phyloP scores from a whole-genome alignment of 2,797 vertebrate species.

The Chromobotia macracanthus region DNA sequence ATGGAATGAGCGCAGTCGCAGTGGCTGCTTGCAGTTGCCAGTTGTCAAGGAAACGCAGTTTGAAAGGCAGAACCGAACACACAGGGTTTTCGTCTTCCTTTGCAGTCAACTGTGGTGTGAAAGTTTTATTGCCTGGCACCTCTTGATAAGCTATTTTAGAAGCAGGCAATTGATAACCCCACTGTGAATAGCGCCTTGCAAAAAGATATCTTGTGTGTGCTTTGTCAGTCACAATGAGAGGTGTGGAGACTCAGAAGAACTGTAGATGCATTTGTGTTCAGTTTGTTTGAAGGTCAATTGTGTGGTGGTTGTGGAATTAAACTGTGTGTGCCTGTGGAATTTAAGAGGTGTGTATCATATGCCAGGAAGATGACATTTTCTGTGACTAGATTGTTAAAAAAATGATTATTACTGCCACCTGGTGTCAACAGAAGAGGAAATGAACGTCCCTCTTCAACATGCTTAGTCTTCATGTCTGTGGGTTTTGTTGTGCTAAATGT shows the following conservation, averaged over 20 bases:
- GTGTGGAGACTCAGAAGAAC: constrained; percentile 16
- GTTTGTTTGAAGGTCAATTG: constrained; percentile 19
- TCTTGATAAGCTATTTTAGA: constrained; percentile 54
- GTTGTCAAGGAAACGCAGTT: constrained; percentile 61
- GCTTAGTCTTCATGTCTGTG: background rate
- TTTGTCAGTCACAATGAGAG: constrained; percentile 7
- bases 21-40: constrained; percentile 45
- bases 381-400: background rate
- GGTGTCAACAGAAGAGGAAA: constrained; percentile 30
- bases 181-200: constrained; percentile 28
- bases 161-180: constrained; percentile 30
- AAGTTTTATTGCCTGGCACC: constrained; percentile 49
- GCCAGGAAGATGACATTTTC: background rate
- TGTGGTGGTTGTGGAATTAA: constrained; percentile 3
- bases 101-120: constrained; percentile 44
- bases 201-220: constrained; percentile 32
- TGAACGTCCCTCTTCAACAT: too few relatives aligned
- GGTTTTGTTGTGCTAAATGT: constrained; percentile 26
- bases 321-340: background rate
- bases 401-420: constrained; percentile 50
- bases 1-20: constrained; percentile 50
- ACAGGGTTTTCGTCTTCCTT: constrained; percentile 36
- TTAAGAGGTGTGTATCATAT: constrained; percentile 4
- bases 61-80: constrained; percentile 54
- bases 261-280: background rate